phyloP scores from a whole-genome alignment of 2,113 vertebrate species.

The Stercorarius parasiticus region DNA sequence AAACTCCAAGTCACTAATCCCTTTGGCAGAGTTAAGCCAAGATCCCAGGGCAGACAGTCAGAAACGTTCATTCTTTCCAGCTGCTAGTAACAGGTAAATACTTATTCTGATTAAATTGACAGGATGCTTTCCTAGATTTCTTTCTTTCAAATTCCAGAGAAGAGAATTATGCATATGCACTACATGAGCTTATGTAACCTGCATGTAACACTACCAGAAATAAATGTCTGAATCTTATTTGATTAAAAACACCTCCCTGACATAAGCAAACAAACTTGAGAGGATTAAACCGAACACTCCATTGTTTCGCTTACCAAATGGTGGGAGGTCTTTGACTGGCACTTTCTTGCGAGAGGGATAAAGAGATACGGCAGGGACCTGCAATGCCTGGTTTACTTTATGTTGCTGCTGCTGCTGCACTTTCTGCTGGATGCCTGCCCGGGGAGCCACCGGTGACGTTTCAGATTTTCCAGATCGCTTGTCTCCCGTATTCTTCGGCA shows the following conservation, averaged over 20 bases:
- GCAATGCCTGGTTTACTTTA: slow-evolving; percentile 86
- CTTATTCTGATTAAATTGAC: not conserved
- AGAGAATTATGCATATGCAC: not conserved
- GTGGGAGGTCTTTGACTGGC: slow-evolving; percentile 92
- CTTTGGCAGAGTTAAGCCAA: not conserved
- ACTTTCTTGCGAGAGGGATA: slow-evolving; percentile 96
- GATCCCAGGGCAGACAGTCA: not conserved
- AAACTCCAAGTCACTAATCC: not conserved
- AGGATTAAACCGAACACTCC: not conserved
- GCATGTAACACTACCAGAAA: not conserved
- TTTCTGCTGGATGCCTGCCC: slow-evolving; percentile 87
- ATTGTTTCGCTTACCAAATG: slow-evolving; percentile 84
- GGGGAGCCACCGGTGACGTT: slow-evolving; percentile 90
- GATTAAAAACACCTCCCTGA: not conserved
- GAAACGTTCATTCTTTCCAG: not conserved
- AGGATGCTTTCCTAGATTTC: not conserved
- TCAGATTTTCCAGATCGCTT: slow-evolving; percentile 87
- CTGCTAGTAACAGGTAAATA: not conserved
- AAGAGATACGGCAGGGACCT: slow-evolving; percentile 91
- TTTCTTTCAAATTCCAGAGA: not conserved
- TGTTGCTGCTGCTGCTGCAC: slow-evolving; percentile 73
- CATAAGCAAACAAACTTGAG: not conserved
- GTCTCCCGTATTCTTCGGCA: slow-evolving; percentile 90
- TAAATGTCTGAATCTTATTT: not conserved
- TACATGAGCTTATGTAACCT: not conserved